Conservation (phyloP, 2,888 invertebrate genomes). For the Drosophila kanekoi region DNA sequence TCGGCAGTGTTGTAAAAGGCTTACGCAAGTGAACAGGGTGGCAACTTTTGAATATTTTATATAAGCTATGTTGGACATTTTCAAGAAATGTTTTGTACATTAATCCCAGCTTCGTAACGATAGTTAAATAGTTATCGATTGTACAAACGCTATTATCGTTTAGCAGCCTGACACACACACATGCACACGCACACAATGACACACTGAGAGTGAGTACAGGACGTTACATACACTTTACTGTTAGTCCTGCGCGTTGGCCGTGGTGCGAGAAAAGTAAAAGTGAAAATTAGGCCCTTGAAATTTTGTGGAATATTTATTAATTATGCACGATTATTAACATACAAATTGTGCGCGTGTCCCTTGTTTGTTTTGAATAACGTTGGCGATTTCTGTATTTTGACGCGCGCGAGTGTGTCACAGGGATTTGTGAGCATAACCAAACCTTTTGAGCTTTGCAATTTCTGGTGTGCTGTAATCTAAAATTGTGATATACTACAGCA, state of each 20-base stretch:
- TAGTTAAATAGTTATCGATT: conserved; percentile 26
- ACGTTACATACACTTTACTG: conserved; percentile 43
- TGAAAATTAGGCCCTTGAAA: conserved; percentile 74
- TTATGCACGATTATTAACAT: conserved; percentile 63
- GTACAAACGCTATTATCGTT: not conserved
- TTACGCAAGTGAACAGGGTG: not conserved
- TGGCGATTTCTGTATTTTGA: conserved; percentile 6
- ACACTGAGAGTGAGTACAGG: conserved; percentile 24
- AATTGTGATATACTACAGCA: conserved; percentile 57
- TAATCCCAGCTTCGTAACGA: conserved; percentile 4
- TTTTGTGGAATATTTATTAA: conserved; percentile 58
- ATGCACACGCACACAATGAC: not conserved
- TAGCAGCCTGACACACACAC: conserved; percentile 10
- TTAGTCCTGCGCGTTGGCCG: conserved; percentile 65
- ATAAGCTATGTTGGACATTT: too few species aligned
- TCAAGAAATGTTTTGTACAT: not conserved
- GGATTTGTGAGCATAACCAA: not conserved
- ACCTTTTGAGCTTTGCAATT: conserved; percentile 20
- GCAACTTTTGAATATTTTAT: not conserved
- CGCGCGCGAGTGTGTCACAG: conserved; percentile 18
- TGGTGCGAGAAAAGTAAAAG: conserved; percentile 70
- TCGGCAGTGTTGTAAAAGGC: not conserved
- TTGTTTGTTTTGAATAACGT: conserved; percentile 39
- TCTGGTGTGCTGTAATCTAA: conserved; percentile 69
- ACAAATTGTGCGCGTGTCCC: conserved; percentile 19